A percentile compares a stretch with the other conserved stretches of the same genome.
These are phyloP conservation scores for Apotomis betuletana DNA, from an alignment of 2,888 invertebrate genomes.

Conservation along the genomic window DNA sequence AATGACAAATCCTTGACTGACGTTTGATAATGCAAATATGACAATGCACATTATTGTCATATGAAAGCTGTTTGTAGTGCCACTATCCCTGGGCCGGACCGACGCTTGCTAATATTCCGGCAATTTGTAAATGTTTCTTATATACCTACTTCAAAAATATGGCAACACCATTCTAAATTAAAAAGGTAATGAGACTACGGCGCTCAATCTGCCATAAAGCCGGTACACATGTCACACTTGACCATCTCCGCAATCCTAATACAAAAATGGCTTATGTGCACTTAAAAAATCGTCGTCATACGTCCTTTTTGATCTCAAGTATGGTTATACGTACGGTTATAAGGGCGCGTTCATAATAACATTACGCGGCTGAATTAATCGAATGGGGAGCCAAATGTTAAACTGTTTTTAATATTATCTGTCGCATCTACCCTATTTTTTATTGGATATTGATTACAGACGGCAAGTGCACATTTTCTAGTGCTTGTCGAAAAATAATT, in stretches of 20 bases:
- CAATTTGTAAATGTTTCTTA: neutral
- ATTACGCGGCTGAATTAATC: slow-evolving; percentile 39
- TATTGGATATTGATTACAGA: slow-evolving; percentile 17
- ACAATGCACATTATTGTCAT: no score
- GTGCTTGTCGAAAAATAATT: neutral
- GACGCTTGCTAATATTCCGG: neutral
- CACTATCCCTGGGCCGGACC: no score
- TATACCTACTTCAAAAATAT: neutral
- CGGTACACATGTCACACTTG: slow-evolving; percentile 42
- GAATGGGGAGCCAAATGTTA: slow-evolving; percentile 41
- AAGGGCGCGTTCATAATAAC: slow-evolving; percentile 39
- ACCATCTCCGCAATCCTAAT: slow-evolving; percentile 16
- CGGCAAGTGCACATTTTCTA: neutral
- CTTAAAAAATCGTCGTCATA: neutral
- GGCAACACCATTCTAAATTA: slow-evolving; percentile 22
- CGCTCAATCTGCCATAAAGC: slow-evolving; percentile 40
- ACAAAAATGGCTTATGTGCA: slow-evolving; percentile 1
- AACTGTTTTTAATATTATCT: slow-evolving; percentile 42
- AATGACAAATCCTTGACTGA: no score
- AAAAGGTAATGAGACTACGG: slow-evolving; percentile 34
- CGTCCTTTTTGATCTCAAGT: neutral
- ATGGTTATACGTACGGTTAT: slow-evolving; percentile 2
- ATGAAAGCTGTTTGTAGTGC: no score
- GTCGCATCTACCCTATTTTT: slow-evolving; percentile 36
- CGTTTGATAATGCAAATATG: no score